Conservation (phyloP, 2,113 vertebrate genomes). For the Fregata magnificens region DNA sequence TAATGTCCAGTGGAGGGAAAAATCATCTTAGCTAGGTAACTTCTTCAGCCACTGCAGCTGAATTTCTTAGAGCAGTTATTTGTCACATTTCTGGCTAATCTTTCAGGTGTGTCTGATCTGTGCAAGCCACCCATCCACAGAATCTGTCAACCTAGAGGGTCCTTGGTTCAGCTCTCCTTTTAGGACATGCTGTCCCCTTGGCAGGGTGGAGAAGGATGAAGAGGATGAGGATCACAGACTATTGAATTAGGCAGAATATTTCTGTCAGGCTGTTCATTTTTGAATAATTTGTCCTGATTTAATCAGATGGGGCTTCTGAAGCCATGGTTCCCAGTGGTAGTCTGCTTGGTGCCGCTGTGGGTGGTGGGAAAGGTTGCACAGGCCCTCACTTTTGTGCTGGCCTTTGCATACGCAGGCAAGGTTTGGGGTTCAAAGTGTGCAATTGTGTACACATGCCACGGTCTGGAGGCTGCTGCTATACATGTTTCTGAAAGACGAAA, state of each 20-base stretch:
- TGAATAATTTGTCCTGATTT: not conserved
- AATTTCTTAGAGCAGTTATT: too few species aligned
- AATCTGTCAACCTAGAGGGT: not conserved
- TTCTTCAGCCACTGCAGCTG: not conserved
- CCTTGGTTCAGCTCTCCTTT: not conserved
- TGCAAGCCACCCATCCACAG: not conserved
- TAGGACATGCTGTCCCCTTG: not conserved
- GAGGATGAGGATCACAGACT: not conserved
- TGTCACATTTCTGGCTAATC: not conserved
- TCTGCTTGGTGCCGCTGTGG: accelerated
- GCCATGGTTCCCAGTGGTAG: not conserved
- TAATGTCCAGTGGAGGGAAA: not conserved
- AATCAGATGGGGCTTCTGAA: not conserved
- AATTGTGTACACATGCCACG: accelerated
- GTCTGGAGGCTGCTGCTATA: not conserved
- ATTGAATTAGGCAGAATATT: not conserved
- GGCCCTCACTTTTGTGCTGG: not conserved
- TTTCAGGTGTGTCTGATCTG: not conserved
- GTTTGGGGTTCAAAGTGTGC: not conserved
- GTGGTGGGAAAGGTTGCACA: not conserved
- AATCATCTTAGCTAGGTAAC: not conserved
- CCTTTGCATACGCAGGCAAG: not conserved
- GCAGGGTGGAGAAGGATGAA: not conserved
- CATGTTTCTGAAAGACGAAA: not conserved
- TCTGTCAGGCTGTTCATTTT: not conserved